Conservation (phyloP, 2,113 vertebrate genomes). For the Stegostoma tigrinum region DNA sequence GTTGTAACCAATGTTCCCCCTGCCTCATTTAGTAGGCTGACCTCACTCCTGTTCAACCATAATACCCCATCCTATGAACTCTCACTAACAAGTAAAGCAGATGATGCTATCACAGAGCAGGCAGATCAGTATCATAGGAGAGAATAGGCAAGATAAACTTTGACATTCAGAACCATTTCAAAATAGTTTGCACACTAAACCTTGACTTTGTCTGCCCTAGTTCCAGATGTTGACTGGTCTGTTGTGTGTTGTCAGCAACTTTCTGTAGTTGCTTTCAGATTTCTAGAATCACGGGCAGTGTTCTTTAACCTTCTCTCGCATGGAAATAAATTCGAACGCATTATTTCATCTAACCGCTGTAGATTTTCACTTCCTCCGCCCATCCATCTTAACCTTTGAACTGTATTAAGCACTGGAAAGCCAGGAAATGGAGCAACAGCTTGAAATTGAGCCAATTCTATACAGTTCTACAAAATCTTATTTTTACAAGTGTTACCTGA, state of each 20-base stretch:
- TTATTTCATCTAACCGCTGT: neutral
- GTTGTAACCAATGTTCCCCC: too few relatives aligned
- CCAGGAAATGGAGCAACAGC: neutral
- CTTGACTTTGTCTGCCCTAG: too few relatives aligned
- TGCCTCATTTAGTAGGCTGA: too few relatives aligned
- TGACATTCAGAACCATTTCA: too few relatives aligned
- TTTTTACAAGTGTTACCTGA: neutral
- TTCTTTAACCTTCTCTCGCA: neutral
- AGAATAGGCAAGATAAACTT: too few relatives aligned
- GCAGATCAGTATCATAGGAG: too few relatives aligned
- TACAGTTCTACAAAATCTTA: neutral
- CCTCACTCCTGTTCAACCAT: too few relatives aligned
- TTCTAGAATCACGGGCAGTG: neutral
- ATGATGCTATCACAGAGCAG: too few relatives aligned
- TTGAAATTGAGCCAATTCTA: neutral
- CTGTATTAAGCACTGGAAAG: neutral
- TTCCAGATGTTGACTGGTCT: too few relatives aligned
- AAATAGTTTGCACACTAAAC: too few relatives aligned
- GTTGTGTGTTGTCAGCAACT: neutral
- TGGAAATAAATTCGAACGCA: neutral
- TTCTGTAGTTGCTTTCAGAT: neutral
- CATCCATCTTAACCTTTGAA: neutral
- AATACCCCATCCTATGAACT: too few relatives aligned
- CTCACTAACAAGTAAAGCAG: too few relatives aligned
- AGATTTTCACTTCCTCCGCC: neutral